Evolutionary conservation across 2,888 invertebrate species (phyloP), one percentile per base, ranked within the genome.

Genomic region (Drosophila prolongata): DNA sequence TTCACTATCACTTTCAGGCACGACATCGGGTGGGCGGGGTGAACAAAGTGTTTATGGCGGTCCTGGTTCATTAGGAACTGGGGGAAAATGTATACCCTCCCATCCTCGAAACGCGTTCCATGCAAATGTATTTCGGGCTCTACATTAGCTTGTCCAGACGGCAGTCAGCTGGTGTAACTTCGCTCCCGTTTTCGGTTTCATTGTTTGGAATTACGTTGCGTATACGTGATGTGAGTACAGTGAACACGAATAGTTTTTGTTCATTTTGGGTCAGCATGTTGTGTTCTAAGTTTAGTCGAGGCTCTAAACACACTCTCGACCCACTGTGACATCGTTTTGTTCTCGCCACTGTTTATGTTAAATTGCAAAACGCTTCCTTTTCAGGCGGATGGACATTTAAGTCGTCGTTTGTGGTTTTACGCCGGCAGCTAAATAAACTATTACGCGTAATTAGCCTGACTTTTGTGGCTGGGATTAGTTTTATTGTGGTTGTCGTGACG

Each of bases 1-100:
- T 80, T 79, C 73, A 87, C 87, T 85, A 76, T 87, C 85, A 77
- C 77, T 81, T 76, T 58, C 69, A 70, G 62, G 76, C 71, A 60
- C 59, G 57, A 49, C 46, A 71, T 19, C 42, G 13, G 19, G 30
- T 27, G 43, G 27, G 16, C 11, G 50, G n/a, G 37, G 43, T 44
- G 54, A 40, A 69, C 67, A 76, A 77, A 72, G 72, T 70, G 75
- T 75, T 79, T 69, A 67, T 55, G 62, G 35, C 53, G 62, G 44
- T 43, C 27, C 57, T 37, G 59, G 64, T 80, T 82, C 80, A 82
- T 86, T 82, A 78, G 72, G 61, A 71, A 60, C 68, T 65, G 40
- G 40, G 42, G 42, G 34, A 34, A 19, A 10, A 9, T 24, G 46
- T 9, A n/a, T 49, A 57, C 65, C 66, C 62, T 58, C 47, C n/a